Base-by-base conservation (phyloP, 2,113 vertebrate genomes). In the Ceyx melanurus region DNA sequence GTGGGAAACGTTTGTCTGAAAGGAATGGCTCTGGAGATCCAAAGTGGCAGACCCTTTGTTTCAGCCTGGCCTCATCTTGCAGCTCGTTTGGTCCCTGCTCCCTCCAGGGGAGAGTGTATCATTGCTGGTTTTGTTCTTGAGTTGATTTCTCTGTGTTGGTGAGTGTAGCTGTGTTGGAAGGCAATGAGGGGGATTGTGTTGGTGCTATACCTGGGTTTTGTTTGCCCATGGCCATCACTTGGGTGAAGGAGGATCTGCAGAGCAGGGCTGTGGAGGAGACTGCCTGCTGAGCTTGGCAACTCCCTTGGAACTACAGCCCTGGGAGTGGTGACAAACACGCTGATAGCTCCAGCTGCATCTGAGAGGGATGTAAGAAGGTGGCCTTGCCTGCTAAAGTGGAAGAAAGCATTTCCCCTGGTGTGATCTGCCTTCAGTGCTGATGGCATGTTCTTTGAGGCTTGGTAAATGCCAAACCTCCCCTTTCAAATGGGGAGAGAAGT, bases 81-180 rank as follows among this genome's bases (percentile, higher is more conserved):
- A 74, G 64, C 29, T 25, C 1, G 0, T 88, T 68, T 54, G n/a
- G 25, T 75, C n/a, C 12, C 40, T 85, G 1, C 15, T 81, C 3
- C 33, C 2, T 22, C 8, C 40, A 50, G 37, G 13, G 43, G 26
- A 17, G 28, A 56, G 17, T 0, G 1, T 20, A 10, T 40, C 16
- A 3, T 23, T 9, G 28, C 29, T 60, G 54, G 1, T 50, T 64
- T 68, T 80, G 35, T 23, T 15, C 25, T 13, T 18, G 4, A 2
- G 31, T 80, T 77, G 20, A 12, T 73, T 43, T 61, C 60, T 45
- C 60, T 20, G 25, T 45, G 29, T 33, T 43, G 37, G n/a, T 3
- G 61, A 37, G 42, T 2, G 60, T 13, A 15, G 31, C 72, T 61
- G 5, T 0, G 5, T 13, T 3, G 16, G 72, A 28, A 88, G 50